Evolutionary conservation across 1,140 invertebrate genomes (phyloP), one percentile per base, ranked within the genome.

Genomic region (Chrysoperla carnea): DNA sequence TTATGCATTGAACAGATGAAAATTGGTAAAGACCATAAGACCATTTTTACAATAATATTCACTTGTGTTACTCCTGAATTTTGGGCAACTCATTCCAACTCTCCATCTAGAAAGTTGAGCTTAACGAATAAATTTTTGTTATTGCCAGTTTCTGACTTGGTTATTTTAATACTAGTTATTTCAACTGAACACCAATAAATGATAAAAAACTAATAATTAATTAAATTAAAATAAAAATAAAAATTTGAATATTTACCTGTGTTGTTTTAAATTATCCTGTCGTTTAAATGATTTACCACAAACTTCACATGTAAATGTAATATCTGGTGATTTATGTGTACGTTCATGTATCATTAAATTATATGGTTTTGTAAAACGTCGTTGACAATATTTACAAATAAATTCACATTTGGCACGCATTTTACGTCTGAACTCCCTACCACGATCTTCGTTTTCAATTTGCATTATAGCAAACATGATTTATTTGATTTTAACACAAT

Each of bases 291-390:
- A 87, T 70, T 97, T 98, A 58, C 90, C 86, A 70, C 95, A 99
- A 48, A 97, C 84, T 67, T 99, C 93, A 70, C 95, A 99, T 56
- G 88, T 86, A 74, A 93, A 99, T 47, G 91, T 94, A 57, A 96
- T 76, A 68, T 98, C 93, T 50, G 79, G 79, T 60, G 91, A 86
- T 62, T 96, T 96, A 73, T 99, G 95, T 49, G 90, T 96, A 58
- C 93, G 76, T 64, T 97, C 93, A 72, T 98, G 94, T 58, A 98
- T 98, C 77, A 98, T 87, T 57, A 99, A 76, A 71, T 99, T 99
- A 75, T 99, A 99, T 46, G 90, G 89, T 71, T 99, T 99, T 57
- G 91, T 97, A 75, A 99, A 99, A 56, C 92, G 78, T 57, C 95
- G 80, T 66, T 94, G 84, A 75, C 95, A 99, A 74, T 88, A 98